These are phyloP conservation scores for Rhabditoides inermis DNA, from an alignment of 2,888 invertebrate species.

Conservation along the genomic window DNA sequence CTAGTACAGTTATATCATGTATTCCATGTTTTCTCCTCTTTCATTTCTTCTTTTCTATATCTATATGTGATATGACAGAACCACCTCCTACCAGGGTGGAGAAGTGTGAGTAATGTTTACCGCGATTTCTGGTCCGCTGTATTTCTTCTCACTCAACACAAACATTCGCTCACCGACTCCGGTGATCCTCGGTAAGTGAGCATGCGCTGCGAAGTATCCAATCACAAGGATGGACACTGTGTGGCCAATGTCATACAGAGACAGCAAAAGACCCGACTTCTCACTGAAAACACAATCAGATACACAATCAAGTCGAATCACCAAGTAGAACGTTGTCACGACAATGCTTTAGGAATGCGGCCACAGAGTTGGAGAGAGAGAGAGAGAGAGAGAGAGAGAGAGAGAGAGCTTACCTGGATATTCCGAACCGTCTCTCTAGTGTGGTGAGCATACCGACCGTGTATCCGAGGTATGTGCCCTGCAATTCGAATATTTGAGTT, in stretches of 20 bases:
- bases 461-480: slow-evolving; percentile 36
- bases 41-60: too few relatives aligned
- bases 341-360: background rate
- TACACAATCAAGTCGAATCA: background rate
- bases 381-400: background rate
- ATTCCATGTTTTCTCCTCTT: too few relatives aligned
- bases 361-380: background rate
- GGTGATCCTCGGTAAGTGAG: slow-evolving; percentile 37
- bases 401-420: slow-evolving; percentile 4
- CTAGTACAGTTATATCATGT: too few relatives aligned
- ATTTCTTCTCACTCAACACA: background rate
- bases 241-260: slow-evolving; percentile 40
- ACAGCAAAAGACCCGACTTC: slow-evolving; percentile 31
- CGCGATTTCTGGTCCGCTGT: background rate
- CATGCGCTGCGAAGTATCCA: slow-evolving; percentile 37
- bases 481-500: too few relatives aligned
- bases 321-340: background rate
- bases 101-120: too few relatives aligned
- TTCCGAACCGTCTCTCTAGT: slow-evolving; percentile 28
- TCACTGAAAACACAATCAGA: too few relatives aligned
- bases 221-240: slow-evolving; percentile 36
- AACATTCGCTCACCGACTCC: slow-evolving; percentile 21
- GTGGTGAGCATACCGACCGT: slow-evolving; percentile 35
- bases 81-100: too few relatives aligned
- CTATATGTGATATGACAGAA: too few relatives aligned